Percentiles rank a stretch among this genome's conserved stretches.
Conservation (phyloP, 2,113 vertebrate species). For the Hemibagrus wyckioides region DNA sequence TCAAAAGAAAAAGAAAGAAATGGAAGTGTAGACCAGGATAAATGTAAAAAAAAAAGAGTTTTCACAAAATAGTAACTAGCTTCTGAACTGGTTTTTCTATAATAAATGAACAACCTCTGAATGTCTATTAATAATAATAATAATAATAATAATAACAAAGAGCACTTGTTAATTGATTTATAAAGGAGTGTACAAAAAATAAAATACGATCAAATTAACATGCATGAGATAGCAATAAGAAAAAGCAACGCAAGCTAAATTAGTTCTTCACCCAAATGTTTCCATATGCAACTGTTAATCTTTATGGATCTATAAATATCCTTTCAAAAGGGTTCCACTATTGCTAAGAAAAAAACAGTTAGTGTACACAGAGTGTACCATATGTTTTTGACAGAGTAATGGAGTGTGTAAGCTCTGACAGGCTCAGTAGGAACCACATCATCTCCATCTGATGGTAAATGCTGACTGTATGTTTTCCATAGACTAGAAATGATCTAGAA, state of each 20-base stretch:
- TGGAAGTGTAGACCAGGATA: not conserved
- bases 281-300: not conserved
- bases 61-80: not conserved
- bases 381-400: constrained; percentile 87
- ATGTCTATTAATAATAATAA: not conserved
- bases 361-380: constrained; percentile 64
- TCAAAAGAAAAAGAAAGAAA: not conserved
- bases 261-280: not conserved
- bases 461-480: constrained; percentile 41
- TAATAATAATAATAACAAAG: not conserved
- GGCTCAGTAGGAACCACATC: constrained; percentile 43
- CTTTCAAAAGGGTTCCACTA: not conserved
- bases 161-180: not conserved
- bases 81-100: not conserved
- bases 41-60: not conserved
- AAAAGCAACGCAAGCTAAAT: not conserved
- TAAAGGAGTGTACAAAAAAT: not conserved
- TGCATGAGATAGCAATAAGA: not conserved
- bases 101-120: not conserved
- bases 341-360: not conserved
- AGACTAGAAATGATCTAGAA: not conserved
- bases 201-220: not conserved
- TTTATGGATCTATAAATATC: not conserved
- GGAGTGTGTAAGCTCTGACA: constrained; percentile 79
- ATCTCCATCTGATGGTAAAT: constrained; percentile 64